Conservation (phyloP, 2,888 invertebrate genomes). For the Tricholauxania praeusta region DNA sequence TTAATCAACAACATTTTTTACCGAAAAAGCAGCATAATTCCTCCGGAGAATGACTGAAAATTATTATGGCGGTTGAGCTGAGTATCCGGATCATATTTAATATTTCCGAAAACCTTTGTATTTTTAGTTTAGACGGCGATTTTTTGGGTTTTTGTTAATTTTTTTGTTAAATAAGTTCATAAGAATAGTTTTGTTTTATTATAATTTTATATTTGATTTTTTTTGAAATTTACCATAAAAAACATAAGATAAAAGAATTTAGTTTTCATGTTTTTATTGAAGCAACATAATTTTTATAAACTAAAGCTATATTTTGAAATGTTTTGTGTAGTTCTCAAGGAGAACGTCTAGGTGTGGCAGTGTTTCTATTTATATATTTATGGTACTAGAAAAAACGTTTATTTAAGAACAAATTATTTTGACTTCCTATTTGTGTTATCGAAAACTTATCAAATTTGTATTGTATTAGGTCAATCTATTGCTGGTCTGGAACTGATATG, state of each 20-base stretch:
- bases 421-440: too few species aligned
- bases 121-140: conserved; percentile 41
- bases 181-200: conserved; percentile 34
- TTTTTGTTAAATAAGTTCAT: conserved; percentile 28
- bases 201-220: conserved; percentile 38
- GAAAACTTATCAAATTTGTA: too few species aligned
- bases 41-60: conserved; percentile 93
- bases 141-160: conserved; percentile 48
- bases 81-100: conserved; percentile 85
- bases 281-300: too few species aligned
- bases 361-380: too few species aligned
- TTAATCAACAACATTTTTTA: conserved; percentile 71
- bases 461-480: too few species aligned
- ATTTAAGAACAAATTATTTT: too few species aligned
- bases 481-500: too few species aligned
- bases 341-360: too few species aligned
- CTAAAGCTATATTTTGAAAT: too few species aligned
- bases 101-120: conserved; percentile 91
- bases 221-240: conserved; percentile 46
- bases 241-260: conserved; percentile 48
- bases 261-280: conserved; percentile 39
- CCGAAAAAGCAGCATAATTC: conserved; percentile 93
- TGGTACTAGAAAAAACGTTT: too few species aligned
- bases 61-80: conserved; percentile 95
- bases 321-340: too few species aligned